Conservation (phyloP, 2,113 vertebrate genomes). For the Carlito syrichta region DNA sequence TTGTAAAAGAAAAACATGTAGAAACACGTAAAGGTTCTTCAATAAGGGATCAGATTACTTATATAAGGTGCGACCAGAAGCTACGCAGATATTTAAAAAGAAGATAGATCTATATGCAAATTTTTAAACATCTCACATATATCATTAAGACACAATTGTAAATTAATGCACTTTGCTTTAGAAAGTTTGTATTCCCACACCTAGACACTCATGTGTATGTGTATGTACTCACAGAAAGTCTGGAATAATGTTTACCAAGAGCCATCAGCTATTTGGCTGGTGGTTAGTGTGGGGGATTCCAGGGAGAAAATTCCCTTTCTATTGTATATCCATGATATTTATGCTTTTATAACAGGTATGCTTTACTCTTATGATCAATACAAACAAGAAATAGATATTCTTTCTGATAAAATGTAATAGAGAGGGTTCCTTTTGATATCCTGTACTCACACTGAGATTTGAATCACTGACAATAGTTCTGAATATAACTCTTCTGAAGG, state of each 20-base stretch:
- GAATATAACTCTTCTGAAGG: background rate
- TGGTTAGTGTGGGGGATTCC: background rate
- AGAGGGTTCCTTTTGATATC: background rate
- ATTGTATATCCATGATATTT: background rate
- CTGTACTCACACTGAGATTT: background rate
- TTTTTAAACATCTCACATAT: background rate
- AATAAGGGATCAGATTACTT: background rate
- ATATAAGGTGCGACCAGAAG: background rate
- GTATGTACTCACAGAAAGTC: background rate
- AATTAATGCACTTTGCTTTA: background rate
- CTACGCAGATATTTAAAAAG: background rate
- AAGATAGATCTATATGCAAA: background rate
- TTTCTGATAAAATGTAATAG: conserved; percentile 13
- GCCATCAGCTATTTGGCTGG: background rate
- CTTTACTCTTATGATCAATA: background rate
- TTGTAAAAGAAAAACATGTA: background rate
- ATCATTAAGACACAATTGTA: background rate
- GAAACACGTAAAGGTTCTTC: background rate
- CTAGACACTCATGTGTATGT: background rate
- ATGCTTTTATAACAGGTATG: background rate
- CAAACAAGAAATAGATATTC: background rate
- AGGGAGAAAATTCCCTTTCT: background rate
- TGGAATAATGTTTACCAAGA: background rate
- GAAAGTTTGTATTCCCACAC: background rate
- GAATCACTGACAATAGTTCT: background rate